Base-by-base conservation (phyloP, 2,888 invertebrate species). In the Crossocerus cetratus region DNA sequence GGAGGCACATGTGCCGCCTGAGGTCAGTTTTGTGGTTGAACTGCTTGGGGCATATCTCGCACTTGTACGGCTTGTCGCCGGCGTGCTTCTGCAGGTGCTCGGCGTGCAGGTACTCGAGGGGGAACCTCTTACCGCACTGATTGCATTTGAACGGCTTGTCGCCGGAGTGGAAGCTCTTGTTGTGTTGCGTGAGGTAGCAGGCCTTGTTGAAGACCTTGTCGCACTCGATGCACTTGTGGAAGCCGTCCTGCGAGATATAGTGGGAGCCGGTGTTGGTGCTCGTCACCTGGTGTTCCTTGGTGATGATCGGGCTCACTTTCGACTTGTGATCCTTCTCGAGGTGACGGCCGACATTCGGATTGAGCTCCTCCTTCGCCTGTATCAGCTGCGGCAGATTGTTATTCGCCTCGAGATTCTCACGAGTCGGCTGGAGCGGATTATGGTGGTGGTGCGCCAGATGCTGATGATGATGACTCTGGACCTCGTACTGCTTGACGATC, bases 1-100 rank as follows among this genome's bases (percentile, higher is more conserved):
- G 97, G 82, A 96, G 92, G 90, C 96, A 96, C 93, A 95, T 94
- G 91, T 97, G 97, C 77, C 97, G 93, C 74, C 96, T 93, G 84
- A 97, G 91, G 89, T 97, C 97, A 65, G 97, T 97, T 91, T 97
- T 97, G 91, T 97, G 97, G 88, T 97, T 96, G 91, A 97, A 97
- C 85, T 96, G 95, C 90, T 97, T 97, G 18, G 96, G 96, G 86
- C 97, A 97, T 73, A 93, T 92, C 71, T 93, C 93, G 91, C 97
- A 97, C 91, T 96, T 96, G 91, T 95, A 95, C 14, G 96, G 96
- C 88, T 97, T 97, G 77, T 96, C 95, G 71, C 95, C 94, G 16
- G 94, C 93, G 89, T 97, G 97, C 87, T 96, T 96, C 42, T 92
- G 92, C 86, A 94, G 92, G 89, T 97, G 97, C 83, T 94, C 93